These are phyloP conservation scores for Darevskia mixta DNA, from an alignment of 2,797 vertebrate species.

Conservation along the genomic window DNA sequence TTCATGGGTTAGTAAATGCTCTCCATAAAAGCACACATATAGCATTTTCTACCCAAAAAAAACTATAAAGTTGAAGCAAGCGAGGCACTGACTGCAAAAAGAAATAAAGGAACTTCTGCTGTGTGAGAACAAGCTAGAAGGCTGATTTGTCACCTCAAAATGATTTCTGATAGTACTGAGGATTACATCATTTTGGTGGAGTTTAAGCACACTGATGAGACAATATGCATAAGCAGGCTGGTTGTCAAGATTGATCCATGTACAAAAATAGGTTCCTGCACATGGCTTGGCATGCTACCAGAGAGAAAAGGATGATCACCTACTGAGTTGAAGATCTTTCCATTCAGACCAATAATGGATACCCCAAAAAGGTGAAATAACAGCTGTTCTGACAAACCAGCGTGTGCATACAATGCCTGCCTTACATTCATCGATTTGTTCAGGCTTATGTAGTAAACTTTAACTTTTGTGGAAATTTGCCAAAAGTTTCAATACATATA, in stretches of 20 bases:
- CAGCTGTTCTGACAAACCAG: slow-evolving; percentile 45
- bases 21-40: background rate
- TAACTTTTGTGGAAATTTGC: slow-evolving; percentile 83
- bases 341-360: background rate
- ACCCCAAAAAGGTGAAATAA: slow-evolving; percentile 11
- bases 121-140: background rate
- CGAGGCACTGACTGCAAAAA: accelerated
- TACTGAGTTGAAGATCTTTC: background rate
- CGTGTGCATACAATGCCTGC: slow-evolving; percentile 57
- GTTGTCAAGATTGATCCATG: slow-evolving; percentile 4
- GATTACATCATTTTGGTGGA: slow-evolving; percentile 20
- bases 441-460: slow-evolving; percentile 82
- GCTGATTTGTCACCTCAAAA: slow-evolving; percentile 29
- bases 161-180: slow-evolving; percentile 1
- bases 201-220: slow-evolving; percentile 12
- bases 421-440: slow-evolving; percentile 71
- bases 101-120: background rate
- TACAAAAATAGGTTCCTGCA: slow-evolving; percentile 3
- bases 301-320: background rate
- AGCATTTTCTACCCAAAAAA: background rate
- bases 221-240: background rate
- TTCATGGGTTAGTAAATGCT: background rate
- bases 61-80: background rate
- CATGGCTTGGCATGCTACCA: background rate
- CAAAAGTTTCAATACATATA: slow-evolving; percentile 77